Evolutionary conservation across 2,113 vertebrate species (phyloP), one percentile per base, ranked within the genome.

Genomic region (Larimichthys crocea): DNA sequence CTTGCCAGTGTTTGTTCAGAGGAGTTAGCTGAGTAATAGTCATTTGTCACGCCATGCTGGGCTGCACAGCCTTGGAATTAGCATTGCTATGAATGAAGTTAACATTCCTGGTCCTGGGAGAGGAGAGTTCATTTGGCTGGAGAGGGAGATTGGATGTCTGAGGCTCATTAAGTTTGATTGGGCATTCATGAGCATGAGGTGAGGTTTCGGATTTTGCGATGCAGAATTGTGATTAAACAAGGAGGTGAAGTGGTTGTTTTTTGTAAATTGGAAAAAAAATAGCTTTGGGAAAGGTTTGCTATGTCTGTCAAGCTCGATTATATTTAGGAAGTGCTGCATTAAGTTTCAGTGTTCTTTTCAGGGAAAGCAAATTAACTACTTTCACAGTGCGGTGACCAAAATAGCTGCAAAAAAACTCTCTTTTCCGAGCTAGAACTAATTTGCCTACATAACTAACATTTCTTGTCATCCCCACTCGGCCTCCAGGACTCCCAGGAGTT

Each of bases 401-500:
- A 59, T 29, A 44, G 46, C 50, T 20, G 22, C 5, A 53, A 17
- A 74, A 10, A 44, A 62, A 5, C 29, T 29, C 1, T 2, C 20
- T 22, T 20, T 22, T 20, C n/a, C 20, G 50, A 70, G 11, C 48
- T 65, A 5, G 31, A 74, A 74, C 40, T 50, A 26, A 82, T 75
- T 75, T 60, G 46, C 26, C 14, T 19, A 40, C 22, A 67, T 52
- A 26, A n/a, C 56, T 42, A 49, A 76, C 17, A 10, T 76, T 49
- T 69, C 50, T 8, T 42, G 22, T 63, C 50, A 19, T 76, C 19
- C 62, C 55, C 4, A 3, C 24, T 31, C 20, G 11, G 5, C 48
- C 1, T 24, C 5, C 72, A 99, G 98, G 98, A 99, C 69, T 99
- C 98, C 42, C 98, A 99, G 90, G 98, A 99, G 90, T 99, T 99